phyloP scores from a whole-genome alignment of 2,888 invertebrate species.

The Pemphredon lugubris region DNA sequence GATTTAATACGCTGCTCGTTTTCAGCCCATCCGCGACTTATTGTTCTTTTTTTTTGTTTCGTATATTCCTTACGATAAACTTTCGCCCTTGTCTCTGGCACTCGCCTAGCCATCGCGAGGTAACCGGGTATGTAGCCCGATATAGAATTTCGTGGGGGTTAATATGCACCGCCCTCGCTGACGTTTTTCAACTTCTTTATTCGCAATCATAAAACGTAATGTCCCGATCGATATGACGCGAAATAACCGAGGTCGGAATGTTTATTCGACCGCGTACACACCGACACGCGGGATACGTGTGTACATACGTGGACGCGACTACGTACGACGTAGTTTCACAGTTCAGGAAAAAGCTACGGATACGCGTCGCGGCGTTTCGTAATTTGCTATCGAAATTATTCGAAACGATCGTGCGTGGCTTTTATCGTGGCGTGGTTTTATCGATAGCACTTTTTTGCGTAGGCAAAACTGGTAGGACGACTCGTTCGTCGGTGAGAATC shows the following conservation, averaged over 20 bases:
- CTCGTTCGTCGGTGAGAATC: no score
- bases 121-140: not conserved
- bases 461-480: no score
- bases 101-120: not conserved
- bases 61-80: no score
- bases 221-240: slow-evolving; percentile 31
- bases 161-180: not conserved
- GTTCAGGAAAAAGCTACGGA: no score
- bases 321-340: not conserved
- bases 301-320: not conserved
- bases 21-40: not conserved
- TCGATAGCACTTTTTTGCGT: no score
- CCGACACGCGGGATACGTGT: not conserved
- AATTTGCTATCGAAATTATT: no score
- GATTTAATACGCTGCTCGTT: slow-evolving; percentile 7
- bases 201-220: slow-evolving; percentile 30
- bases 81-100: not conserved
- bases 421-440: no score
- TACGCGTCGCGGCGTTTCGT: no score
- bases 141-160: not conserved
- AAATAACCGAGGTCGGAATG: slow-evolving; percentile 26
- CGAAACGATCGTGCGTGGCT: no score
- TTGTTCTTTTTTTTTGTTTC: no score
- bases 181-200: slow-evolving; percentile 24
- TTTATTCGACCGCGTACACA: slow-evolving; percentile 10